Evolutionary conservation across 2,888 invertebrate species (phyloP).

Genomic region (Ecliptopera silaceata): DNA sequence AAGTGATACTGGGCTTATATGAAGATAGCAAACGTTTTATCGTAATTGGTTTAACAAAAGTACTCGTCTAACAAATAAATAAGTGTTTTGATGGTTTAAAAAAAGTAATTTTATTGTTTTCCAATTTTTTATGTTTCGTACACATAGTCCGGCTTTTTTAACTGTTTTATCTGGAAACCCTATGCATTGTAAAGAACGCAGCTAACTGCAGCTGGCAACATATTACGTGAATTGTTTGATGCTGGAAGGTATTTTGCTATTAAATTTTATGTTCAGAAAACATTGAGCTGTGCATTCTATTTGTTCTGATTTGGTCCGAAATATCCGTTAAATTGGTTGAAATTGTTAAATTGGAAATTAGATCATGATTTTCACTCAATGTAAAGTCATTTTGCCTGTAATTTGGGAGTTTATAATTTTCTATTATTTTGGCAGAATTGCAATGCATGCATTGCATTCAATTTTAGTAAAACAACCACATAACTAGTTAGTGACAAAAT

Average conservation of each 20-base stretch:
- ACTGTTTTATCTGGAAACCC: neutral
- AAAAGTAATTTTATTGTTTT: neutral
- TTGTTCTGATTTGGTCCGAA: slow-evolving; percentile 6
- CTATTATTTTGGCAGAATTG: no score
- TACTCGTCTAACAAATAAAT: no score
- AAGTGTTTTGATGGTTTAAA: no score
- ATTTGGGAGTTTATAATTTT: no score
- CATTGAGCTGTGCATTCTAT: neutral
- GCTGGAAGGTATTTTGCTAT: slow-evolving; percentile 26
- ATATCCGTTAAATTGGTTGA: neutral
- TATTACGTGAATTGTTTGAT: slow-evolving; percentile 26
- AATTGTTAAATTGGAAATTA: neutral
- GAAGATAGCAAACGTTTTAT: no score
- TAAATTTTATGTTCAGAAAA: slow-evolving; percentile 20
- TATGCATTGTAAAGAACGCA: slow-evolving; percentile 28
- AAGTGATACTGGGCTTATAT: no score
- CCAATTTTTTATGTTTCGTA: neutral
- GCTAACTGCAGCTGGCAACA: slow-evolving; percentile 26
- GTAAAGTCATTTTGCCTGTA: no score
- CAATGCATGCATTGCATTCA: no score
- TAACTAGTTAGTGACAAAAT: no score
- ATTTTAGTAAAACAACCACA: no score
- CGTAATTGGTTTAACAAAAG: no score
- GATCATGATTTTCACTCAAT: no score
- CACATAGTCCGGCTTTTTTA: slow-evolving; percentile 5